phyloP scores from a whole-genome alignment of 1,140 invertebrate genomes.

The Amphibalanus amphitrite region DNA sequence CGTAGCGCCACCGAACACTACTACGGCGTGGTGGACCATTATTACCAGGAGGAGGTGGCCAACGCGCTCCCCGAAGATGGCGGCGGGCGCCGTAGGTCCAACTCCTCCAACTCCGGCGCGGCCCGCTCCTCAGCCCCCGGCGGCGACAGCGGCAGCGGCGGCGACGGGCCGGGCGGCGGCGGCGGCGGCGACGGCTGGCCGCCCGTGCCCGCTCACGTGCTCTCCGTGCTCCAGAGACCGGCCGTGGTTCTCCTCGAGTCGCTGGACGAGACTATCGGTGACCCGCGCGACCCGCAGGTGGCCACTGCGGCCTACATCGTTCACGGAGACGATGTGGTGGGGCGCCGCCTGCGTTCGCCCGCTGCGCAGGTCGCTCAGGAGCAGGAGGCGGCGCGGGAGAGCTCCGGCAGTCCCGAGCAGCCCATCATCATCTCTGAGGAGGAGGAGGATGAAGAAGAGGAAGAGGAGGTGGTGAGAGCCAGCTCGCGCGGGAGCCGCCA shows the following conservation, averaged over 20 bases:
- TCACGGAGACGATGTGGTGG: neutral
- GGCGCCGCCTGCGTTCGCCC: neutral
- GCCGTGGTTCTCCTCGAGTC: neutral
- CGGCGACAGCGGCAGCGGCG: no score
- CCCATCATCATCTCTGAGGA: no score
- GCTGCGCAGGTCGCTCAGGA: neutral
- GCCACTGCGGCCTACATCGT: neutral
- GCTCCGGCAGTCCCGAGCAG: no score
- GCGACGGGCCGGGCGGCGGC: no score
- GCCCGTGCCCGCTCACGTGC: neutral
- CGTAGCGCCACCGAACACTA: neutral
- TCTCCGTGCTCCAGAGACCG: neutral
- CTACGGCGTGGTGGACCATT: neutral
- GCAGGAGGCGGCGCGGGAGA: no score
- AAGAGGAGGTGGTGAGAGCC: neutral
- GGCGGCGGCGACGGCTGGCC: neutral
- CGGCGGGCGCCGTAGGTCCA: no score
- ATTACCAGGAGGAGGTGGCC: neutral
- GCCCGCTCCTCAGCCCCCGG: neutral
- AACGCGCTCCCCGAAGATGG: no score
- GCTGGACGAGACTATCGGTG: neutral
- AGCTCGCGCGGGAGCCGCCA: neutral
- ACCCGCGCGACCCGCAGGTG: neutral
- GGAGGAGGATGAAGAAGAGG: neutral
- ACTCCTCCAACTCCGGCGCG: neutral